Conservation (phyloP, 2,888 invertebrate genomes). For the Eueremaeus valkanovi region DNA sequence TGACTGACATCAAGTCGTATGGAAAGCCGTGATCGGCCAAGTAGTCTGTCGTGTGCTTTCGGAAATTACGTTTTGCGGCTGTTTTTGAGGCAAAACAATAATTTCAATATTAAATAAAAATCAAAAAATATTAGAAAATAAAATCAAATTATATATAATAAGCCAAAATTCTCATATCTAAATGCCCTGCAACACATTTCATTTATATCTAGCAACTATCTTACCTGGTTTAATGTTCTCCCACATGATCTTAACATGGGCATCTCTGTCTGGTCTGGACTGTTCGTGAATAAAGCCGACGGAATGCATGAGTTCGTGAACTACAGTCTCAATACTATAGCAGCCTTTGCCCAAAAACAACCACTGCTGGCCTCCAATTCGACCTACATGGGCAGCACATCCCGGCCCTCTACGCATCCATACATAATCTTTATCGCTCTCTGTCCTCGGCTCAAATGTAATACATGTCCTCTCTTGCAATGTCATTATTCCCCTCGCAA, state of each 20-base stretch:
- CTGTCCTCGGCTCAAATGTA: constrained; percentile 60
- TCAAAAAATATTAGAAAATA: too few species aligned
- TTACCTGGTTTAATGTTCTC: constrained; percentile 64
- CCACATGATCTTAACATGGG: constrained; percentile 68
- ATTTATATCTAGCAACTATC: constrained; percentile 29
- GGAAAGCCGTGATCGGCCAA: constrained; percentile 59
- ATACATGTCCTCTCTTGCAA: constrained; percentile 63
- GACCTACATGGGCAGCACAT: constrained; percentile 73
- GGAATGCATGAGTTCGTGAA: constrained; percentile 74
- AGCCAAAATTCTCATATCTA: too few species aligned
- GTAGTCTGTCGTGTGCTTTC: constrained; percentile 53
- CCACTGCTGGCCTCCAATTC: constrained; percentile 68
- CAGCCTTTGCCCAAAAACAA: constrained; percentile 65
- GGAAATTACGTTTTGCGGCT: constrained; percentile 57
- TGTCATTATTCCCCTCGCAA: constrained; percentile 60
- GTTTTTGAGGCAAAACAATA: constrained; percentile 39
- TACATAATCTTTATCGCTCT: constrained; percentile 59
- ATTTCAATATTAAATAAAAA: constrained; percentile 34
- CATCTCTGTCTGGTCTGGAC: constrained; percentile 70
- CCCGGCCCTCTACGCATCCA: constrained; percentile 59
- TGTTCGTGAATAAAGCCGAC: constrained; percentile 80
- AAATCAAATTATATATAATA: too few species aligned
- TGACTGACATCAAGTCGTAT: constrained; percentile 54
- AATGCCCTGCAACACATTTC: background rate
- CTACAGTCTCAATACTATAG: constrained; percentile 47